These are phyloP conservation scores for Lates japonicus DNA, from an alignment of 2,797 vertebrate genomes.

Conservation along the genomic window DNA sequence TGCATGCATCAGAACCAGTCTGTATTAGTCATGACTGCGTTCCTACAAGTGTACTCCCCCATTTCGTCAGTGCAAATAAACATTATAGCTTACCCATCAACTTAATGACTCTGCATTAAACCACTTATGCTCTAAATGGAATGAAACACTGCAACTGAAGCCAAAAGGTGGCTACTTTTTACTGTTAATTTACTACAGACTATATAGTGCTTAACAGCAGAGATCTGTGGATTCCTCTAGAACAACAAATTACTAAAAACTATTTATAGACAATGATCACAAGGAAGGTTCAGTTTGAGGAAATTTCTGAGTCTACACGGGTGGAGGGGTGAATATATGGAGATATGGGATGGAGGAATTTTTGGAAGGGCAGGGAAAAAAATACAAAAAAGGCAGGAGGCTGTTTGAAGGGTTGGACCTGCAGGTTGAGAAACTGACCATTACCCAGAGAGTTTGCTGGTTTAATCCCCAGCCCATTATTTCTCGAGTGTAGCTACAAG, in stretches of 20 bases:
- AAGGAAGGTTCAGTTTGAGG: constrained; percentile 8
- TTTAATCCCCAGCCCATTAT: constrained; percentile 7
- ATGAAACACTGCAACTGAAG: constrained; percentile 13
- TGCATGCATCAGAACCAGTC: constrained; percentile 20
- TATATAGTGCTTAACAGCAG: constrained; percentile 43
- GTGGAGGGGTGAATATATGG: constrained; percentile 9
- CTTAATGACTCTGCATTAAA: constrained; percentile 25
- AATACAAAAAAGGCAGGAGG: constrained; percentile 10
- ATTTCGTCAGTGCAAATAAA: constrained; percentile 11
- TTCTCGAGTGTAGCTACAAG: constrained; percentile 9
- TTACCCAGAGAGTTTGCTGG: constrained; percentile 22
- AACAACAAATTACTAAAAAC: no score
- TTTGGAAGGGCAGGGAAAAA: constrained; percentile 32
- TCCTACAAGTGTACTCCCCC: background rate
- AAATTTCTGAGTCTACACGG: constrained; percentile 22
- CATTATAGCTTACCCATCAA: constrained; percentile 16
- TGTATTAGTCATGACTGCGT: background rate
- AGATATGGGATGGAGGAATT: constrained; percentile 21
- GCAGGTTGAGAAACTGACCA: constrained; percentile 28
- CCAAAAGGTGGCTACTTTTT: background rate
- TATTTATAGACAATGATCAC: constrained; percentile 34
- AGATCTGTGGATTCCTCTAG: constrained; percentile 57
- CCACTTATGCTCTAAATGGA: constrained; percentile 18
- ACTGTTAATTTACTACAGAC: background rate
- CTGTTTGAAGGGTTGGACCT: constrained; percentile 14